Evolutionary conservation across 2,797 vertebrate species (phyloP), one percentile per base, ranked within the genome.

Genomic region (Morus bassanus): DNA sequence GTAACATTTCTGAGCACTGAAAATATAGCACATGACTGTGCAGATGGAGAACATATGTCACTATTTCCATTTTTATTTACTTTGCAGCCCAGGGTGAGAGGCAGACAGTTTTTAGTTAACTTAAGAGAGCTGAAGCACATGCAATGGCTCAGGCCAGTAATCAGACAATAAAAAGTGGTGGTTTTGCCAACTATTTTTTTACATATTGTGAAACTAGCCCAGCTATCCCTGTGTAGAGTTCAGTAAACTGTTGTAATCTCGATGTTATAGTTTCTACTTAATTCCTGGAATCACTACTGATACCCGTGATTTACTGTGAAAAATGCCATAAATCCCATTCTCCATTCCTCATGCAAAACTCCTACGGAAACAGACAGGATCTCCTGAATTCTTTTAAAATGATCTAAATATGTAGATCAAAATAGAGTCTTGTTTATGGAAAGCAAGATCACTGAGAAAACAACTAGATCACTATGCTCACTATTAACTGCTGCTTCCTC

Each of bases 41-140:
- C 88, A 96, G 94, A 97, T 95, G 92, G 93, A 93, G 86, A 97
- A 96, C 96, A 97, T 93, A 96, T 97, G 97, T 79, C 92, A 96
- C 48, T 93, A 93, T 93, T 96, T 95, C 90, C 79, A 83, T 93
- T 88, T 96, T 95, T 97, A 96, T 96, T 97, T 95, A 94, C 85
- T 96, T 87, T 94, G 91, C 59, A 91, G 83, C 41, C 88, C 43
- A 81, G 91, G 41, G 68, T 91, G 89, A 80, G 79, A 94, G 82
- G 82, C 89, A 94, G 63, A 72, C 73, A 88, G 57, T 39, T 95
- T 96, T 91, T 76, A 48, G 88, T 97, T 93, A 96, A 89, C 75
- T 92, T 57, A 61, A 24, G 54, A 72, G 5, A 22, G 41, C 51
- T 92, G 92, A 94, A 95, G 90, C 69, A 88, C 93, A 96, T 57